Conservation (phyloP, 2,797 vertebrate species). For the Poeciliopsis gracilis region DNA sequence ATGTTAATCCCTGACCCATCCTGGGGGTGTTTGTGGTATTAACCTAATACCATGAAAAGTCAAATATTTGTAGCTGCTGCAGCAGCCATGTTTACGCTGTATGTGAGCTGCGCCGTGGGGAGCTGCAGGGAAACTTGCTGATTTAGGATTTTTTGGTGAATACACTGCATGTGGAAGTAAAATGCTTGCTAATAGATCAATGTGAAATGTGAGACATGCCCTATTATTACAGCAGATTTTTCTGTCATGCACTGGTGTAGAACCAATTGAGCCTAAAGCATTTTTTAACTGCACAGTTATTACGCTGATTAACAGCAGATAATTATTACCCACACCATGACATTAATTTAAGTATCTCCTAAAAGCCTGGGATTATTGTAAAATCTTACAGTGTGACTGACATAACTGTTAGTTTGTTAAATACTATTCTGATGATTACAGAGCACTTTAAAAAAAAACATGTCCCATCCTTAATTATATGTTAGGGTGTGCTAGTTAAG, state of each 20-base stretch:
- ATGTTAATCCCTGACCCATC: constrained; percentile 19
- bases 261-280: constrained; percentile 14
- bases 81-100: constrained; percentile 8
- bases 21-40: constrained; percentile 9
- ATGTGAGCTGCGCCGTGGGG: not conserved
- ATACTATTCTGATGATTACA: not conserved
- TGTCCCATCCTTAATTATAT: constrained; percentile 4
- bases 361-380: constrained; percentile 6
- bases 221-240: constrained; percentile 28
- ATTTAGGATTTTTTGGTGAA: constrained; percentile 7
- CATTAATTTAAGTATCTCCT: constrained; percentile 8
- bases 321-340: constrained; percentile 30
- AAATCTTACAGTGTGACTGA: not conserved
- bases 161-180: not conserved
- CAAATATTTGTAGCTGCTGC: constrained; percentile 15
- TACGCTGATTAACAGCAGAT: constrained; percentile 21
- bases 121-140: constrained; percentile 5
- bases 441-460: not conserved
- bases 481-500: not conserved
- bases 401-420: not conserved
- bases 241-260: constrained; percentile 7
- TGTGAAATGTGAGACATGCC: constrained; percentile 16
- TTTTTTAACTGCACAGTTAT: constrained; percentile 25
- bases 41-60: not conserved
- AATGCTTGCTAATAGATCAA: constrained; percentile 3